These are phyloP conservation scores for Rhinogobio ventralis DNA, from an alignment of 2,797 vertebrate genomes.

Conservation along the genomic window DNA sequence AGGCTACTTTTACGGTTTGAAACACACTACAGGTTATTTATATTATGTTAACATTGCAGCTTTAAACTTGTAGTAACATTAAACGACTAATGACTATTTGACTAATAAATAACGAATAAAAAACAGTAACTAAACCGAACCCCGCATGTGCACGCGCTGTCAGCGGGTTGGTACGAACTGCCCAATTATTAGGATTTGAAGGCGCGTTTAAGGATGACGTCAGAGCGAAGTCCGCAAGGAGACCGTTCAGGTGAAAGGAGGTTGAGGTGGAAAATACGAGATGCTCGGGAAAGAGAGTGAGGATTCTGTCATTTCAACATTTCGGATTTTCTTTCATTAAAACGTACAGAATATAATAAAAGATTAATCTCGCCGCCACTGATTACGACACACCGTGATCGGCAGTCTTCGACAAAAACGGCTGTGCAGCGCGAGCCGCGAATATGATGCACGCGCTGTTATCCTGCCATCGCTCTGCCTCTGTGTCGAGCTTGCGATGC, in stretches of 20 bases:
- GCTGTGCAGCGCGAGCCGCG: slow-evolving; percentile 9
- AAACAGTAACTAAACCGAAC: background rate
- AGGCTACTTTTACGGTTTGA: background rate
- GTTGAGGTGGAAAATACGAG: slow-evolving; percentile 34
- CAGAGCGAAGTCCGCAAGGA: slow-evolving; percentile 40
- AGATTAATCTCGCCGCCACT: slow-evolving; percentile 12
- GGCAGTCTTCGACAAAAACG: background rate
- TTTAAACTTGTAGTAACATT: background rate
- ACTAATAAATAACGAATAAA: background rate
- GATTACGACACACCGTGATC: slow-evolving; percentile 28
- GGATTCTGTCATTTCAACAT: background rate
- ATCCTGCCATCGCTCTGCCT: slow-evolving; percentile 20
- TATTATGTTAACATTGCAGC: background rate
- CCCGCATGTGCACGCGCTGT: slow-evolving; percentile 8
- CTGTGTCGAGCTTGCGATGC: background rate
- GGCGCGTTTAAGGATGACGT: slow-evolving; percentile 58
- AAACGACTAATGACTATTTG: background rate
- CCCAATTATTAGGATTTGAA: slow-evolving; percentile 30
- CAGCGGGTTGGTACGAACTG: slow-evolving; percentile 13
- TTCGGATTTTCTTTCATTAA: background rate
- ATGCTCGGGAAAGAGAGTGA: background rate
- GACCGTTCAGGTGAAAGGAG: slow-evolving; percentile 55
- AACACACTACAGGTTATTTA: background rate
- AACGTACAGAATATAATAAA: background rate
- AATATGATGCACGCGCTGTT: slow-evolving; percentile 19